Evolutionary conservation across 2,888 invertebrate species (phyloP), one percentile per base, ranked within the genome.

Genomic region (Limnephilus marmoratus): DNA sequence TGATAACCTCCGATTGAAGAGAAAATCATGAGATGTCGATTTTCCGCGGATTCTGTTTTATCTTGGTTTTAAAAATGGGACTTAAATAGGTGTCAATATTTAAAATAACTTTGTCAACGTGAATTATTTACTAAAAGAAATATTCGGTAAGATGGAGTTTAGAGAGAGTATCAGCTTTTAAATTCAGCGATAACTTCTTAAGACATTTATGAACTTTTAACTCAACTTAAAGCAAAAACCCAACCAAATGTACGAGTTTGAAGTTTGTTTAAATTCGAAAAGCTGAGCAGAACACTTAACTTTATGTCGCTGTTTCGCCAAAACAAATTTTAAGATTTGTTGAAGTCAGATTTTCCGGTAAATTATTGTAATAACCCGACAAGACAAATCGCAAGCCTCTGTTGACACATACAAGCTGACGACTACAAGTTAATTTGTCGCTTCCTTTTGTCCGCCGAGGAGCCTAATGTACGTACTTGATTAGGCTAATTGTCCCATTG

Each of bases 401-500:
- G 68, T 24, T 68, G 68, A 68, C 68, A 68, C 18, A 68, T 68
- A 68, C 24, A 68, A 68, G 9, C 24, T 53, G 53, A 53, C 1
- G 18, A 53, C 15, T 18, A 49, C 90, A 90, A 85, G 31, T 31
- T 34, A 82, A 82, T 34, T 82, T 82, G 31, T 82, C 82, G 82
- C 34, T 29, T 86, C 31, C 68, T 87, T 34, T 34, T 68, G 87
- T 87, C 87, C 53, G 68, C 68, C 15, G 18, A 41, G 87, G 68
- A 87, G 7, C 12, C 49, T 68, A 85, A 85, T 68, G 53, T 83
- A 83, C 37, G 53, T 34, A 87, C 53, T 87, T 87, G 87, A 87
- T 87, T 87, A 87, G 31, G 53, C 53, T 34, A 68, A 87, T 87
- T 87, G 87, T 87, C n/a, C 68, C 87, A 29, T 87, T 87, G 31